phyloP scores from a whole-genome alignment of 2,888 invertebrate genomes.

The Eristalis arbustorum region DNA sequence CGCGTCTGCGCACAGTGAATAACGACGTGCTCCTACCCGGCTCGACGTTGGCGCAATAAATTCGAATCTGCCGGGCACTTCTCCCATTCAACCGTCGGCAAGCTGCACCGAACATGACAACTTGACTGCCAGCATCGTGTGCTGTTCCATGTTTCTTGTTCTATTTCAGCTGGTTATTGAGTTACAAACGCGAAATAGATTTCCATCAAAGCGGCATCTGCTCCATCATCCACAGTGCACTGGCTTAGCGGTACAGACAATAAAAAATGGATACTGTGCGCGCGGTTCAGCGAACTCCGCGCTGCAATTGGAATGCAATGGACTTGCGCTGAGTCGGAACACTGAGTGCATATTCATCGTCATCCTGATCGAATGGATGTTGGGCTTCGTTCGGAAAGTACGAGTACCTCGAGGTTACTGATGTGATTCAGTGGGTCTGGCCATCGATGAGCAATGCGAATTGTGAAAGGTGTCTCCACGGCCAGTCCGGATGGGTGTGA shows the following conservation, averaged over 20 bases:
- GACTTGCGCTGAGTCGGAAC: background rate
- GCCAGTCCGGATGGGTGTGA: background rate
- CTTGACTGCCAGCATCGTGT: slow-evolving; percentile 38
- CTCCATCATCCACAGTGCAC: background rate
- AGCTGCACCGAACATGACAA: slow-evolving; percentile 3
- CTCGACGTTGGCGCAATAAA: background rate
- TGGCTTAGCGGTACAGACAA: background rate
- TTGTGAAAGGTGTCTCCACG: background rate
- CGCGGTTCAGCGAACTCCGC: background rate
- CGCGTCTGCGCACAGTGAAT: background rate
- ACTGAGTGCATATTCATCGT: background rate
- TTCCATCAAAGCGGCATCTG: background rate
- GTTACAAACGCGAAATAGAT: slow-evolving; percentile 60
- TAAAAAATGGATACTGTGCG: background rate
- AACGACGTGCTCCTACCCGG: background rate
- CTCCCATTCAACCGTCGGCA: slow-evolving; percentile 21
- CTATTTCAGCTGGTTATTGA: slow-evolving; percentile 58
- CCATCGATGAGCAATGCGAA: background rate
- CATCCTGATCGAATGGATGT: background rate
- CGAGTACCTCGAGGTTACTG: background rate
- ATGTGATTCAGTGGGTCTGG: background rate
- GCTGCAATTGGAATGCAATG: background rate
- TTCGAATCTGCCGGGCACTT: background rate
- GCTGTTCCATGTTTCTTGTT: slow-evolving; percentile 28
- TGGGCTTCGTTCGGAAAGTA: background rate